These are phyloP conservation scores for Chelonus formosanus DNA, from an alignment of 2,888 invertebrate species.

Conservation along the genomic window DNA sequence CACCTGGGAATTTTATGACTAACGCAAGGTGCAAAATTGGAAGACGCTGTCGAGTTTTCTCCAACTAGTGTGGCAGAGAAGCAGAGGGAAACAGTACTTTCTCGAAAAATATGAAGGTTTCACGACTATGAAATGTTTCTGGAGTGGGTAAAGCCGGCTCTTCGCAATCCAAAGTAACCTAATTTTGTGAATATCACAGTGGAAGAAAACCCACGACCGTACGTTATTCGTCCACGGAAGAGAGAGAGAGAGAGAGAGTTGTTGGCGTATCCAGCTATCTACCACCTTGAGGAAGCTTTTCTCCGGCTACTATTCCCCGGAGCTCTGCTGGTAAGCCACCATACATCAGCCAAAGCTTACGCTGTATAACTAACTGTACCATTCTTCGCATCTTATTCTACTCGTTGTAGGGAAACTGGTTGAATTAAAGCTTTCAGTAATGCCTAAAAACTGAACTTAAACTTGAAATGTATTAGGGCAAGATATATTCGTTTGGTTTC, in stretches of 20 bases:
- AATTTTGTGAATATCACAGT: conserved; percentile 36
- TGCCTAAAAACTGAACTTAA: conserved; percentile 43
- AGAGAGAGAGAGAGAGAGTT: conserved; percentile 4
- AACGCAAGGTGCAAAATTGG: conserved; percentile 36
- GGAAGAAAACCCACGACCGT: conserved; percentile 19
- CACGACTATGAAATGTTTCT: conserved; percentile 38
- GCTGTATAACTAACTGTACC: conserved; percentile 50
- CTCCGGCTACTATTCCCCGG: conserved; percentile 35
- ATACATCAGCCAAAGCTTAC: conserved; percentile 51
- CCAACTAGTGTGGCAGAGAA: conserved; percentile 24
- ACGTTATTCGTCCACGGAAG: conserved; percentile 33
- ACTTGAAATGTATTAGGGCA: conserved; percentile 49
- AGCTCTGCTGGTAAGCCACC: conserved; percentile 45
- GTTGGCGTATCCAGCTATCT: conserved; percentile 32
- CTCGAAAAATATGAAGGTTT: conserved; percentile 38
- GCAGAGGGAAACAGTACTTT: conserved; percentile 21
- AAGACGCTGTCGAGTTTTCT: conserved; percentile 25
- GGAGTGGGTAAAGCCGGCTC: conserved; percentile 35
- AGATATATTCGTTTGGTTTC: too few relatives aligned
- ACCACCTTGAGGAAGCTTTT: conserved; percentile 44
- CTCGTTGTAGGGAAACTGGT: conserved; percentile 37
- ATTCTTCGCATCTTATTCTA: conserved; percentile 46
- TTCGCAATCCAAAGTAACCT: conserved; percentile 42
- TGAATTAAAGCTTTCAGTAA: conserved; percentile 48
- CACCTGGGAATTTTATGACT: conserved; percentile 28